Conservation (phyloP, 2,797 vertebrate genomes). For the Heterohyrax brucei region DNA sequence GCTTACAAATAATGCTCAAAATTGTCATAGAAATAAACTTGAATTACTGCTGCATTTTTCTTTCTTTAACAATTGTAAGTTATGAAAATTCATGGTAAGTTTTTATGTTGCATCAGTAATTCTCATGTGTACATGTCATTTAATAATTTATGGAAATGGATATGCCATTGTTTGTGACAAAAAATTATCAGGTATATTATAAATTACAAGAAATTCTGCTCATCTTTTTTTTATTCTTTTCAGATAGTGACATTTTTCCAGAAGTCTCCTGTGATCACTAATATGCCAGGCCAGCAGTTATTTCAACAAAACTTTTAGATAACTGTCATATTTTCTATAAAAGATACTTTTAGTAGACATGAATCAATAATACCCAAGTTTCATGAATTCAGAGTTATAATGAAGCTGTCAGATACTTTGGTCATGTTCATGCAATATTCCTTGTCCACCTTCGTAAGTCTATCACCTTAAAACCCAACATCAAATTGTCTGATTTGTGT, state of each 20-base stretch:
- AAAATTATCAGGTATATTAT: constrained; percentile 86
- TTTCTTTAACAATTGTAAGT: constrained; percentile 85
- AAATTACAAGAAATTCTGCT: constrained; percentile 83
- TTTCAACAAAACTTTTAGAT: constrained; percentile 83
- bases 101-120: constrained; percentile 86
- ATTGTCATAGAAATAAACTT: constrained; percentile 81
- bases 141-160: constrained; percentile 90
- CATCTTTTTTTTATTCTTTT: constrained; percentile 87
- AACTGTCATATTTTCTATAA: constrained; percentile 83
- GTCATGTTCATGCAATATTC: constrained; percentile 80
- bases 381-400: constrained; percentile 14
- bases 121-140: constrained; percentile 86
- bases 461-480: constrained; percentile 78
- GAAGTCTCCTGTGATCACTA: constrained; percentile 87
- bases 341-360: constrained; percentile 83
- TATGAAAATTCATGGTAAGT: constrained; percentile 85
- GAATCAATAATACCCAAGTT: constrained; percentile 77
- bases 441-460: constrained; percentile 83
- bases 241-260: constrained; percentile 88
- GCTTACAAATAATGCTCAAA: constrained; percentile 84
- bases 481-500: constrained; percentile 71
- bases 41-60: constrained; percentile 84
- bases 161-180: constrained; percentile 89
- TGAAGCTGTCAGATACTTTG: constrained; percentile 81
- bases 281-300: constrained; percentile 85